Percentiles rank a stretch among this genome's conserved stretches.
Evolutionary conservation across 1,140 invertebrate species (phyloP).

Genomic region (Aphidius ervi): DNA sequence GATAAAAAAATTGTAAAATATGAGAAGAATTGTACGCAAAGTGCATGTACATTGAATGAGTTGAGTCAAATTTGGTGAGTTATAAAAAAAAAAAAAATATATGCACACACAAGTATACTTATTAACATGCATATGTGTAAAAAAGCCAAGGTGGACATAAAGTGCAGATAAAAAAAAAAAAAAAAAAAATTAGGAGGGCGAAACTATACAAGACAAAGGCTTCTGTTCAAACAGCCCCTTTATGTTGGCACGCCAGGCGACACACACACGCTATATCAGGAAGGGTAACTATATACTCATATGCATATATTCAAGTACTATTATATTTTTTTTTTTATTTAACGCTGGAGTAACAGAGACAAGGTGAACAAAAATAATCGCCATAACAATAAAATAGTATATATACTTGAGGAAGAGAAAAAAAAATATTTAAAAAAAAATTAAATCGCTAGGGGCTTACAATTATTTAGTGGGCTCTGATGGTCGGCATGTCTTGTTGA

Average conservation of each 20-base stretch:
- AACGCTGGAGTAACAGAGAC: no score
- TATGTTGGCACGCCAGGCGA: conserved; percentile 28
- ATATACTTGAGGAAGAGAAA: no score
- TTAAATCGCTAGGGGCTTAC: no score
- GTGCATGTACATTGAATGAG: no score
- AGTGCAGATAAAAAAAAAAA: conserved; percentile 21
- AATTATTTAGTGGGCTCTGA: no score
- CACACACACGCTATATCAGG: conserved; percentile 29
- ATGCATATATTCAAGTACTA: conserved; percentile 26
- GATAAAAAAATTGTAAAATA: no score
- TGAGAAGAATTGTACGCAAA: no score
- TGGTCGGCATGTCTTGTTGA: no score
- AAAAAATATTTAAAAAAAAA: no score
- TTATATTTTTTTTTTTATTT: not conserved
- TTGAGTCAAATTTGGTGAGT: not conserved
- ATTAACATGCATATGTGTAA: conserved; percentile 1
- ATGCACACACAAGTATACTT: not conserved
- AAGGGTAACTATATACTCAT: conserved; percentile 18
- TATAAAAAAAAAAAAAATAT: not conserved
- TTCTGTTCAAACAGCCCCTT: conserved; percentile 42
- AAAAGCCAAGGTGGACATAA: conserved; percentile 19
- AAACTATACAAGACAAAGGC: conserved; percentile 30
- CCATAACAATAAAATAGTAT: no score
- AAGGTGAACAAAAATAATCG: no score
- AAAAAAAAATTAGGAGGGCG: conserved; percentile 18